Conservation (phyloP, 1,140 invertebrate genomes). For the Lucilia sericata region DNA sequence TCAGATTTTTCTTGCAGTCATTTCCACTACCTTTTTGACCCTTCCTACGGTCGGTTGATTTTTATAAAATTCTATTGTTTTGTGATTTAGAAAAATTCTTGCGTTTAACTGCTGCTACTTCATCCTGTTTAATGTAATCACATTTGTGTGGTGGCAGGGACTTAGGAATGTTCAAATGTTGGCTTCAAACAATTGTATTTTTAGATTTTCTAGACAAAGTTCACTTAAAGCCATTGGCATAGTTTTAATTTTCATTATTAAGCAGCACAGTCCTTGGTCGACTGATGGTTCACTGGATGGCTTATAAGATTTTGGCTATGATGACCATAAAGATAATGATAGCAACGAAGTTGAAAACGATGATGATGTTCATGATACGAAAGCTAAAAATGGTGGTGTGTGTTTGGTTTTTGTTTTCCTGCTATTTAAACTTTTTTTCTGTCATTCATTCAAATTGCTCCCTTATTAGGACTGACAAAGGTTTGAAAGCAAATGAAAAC, state of each 20-base stretch:
- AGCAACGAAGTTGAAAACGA: not conserved
- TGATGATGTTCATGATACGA: not conserved
- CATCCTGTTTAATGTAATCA: no score
- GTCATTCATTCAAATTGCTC: not conserved
- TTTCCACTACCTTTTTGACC: not conserved
- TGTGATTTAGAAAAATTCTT: not conserved
- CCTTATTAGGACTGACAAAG: not conserved
- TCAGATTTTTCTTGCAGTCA: not conserved
- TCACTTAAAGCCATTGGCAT: not conserved
- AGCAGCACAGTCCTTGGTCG: not conserved
- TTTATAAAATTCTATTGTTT: not conserved
- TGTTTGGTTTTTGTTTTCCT: not conserved
- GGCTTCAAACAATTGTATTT: not conserved
- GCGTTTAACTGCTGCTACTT: not conserved
- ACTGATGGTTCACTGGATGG: not conserved
- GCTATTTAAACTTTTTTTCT: not conserved
- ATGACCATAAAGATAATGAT: constrained; percentile 2
- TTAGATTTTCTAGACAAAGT: constrained; percentile 4
- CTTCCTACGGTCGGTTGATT: not conserved
- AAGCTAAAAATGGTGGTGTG: not conserved
- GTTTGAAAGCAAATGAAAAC: not conserved
- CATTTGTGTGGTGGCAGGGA: no score
- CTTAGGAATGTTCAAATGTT: not conserved
- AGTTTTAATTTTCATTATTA: not conserved
- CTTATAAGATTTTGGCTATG: not conserved